Evolutionary conservation across 2,888 invertebrate genomes (phyloP).

Genomic region (Drosophila barbarae): DNA sequence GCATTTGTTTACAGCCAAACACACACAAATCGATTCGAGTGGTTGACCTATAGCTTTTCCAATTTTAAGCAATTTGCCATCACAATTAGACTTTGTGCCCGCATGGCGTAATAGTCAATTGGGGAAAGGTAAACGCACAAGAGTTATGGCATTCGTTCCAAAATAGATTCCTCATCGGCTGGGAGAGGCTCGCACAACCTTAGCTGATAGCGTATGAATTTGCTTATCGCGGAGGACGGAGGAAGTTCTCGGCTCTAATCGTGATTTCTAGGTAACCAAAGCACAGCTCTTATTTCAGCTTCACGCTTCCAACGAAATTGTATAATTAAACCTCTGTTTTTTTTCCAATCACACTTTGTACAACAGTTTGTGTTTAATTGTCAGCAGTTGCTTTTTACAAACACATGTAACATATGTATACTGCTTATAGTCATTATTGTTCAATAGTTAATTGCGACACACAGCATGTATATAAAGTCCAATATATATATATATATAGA

Average conservation of each 20-base stretch:
- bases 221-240: conserved; percentile 48
- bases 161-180: conserved; percentile 35
- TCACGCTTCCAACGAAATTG: neutral
- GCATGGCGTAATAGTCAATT: conserved; percentile 30
- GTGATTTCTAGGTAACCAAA: conserved; percentile 13
- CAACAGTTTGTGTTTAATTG: conserved; percentile 23
- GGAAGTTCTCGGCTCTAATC: conserved; percentile 27
- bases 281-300: conserved; percentile 5
- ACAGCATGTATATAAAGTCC: conserved; percentile 3
- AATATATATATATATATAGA: neutral
- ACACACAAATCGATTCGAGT: conserved; percentile 21
- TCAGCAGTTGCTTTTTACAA: conserved; percentile 16
- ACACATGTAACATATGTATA: conserved; percentile 8
- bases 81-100: conserved; percentile 49
- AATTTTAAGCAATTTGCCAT: conserved; percentile 51
- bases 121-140: conserved; percentile 21
- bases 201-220: conserved; percentile 53
- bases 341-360: conserved; percentile 4
- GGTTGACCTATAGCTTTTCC: conserved; percentile 31
- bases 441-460: conserved; percentile 31
- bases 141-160: conserved; percentile 35
- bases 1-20: conserved; percentile 18
- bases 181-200: conserved; percentile 17
- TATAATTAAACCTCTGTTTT: neutral
- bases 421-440: conserved; percentile 33